Percentiles rank a stretch among this genome's conserved stretches.
phyloP scores from a whole-genome alignment of 2,113 vertebrate species.

The Elgaria multicarinata region DNA sequence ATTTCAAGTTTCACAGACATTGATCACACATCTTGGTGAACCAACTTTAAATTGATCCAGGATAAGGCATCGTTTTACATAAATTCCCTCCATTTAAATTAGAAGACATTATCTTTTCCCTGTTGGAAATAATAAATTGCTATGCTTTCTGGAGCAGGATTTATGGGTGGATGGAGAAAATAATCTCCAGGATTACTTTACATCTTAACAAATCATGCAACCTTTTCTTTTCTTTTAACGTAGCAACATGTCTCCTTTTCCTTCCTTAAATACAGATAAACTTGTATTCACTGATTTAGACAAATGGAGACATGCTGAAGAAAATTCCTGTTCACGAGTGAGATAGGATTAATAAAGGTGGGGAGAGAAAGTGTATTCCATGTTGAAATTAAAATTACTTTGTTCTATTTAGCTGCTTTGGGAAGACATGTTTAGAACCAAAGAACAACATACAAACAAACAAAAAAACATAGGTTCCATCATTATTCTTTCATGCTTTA shows the following conservation, averaged over 20 bases:
- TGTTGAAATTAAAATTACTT: not conserved
- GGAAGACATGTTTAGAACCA: not conserved
- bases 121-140: not conserved
- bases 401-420: not conserved
- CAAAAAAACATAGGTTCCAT: not conserved
- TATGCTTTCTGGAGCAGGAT: not conserved
- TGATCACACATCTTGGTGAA: not conserved
- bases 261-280: not conserved
- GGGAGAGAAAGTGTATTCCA: not conserved
- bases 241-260: not conserved
- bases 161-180: not conserved
- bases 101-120: not conserved
- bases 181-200: not conserved
- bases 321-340: not conserved
- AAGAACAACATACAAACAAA: not conserved
- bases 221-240: not conserved
- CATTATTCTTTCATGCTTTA: not conserved
- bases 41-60: not conserved
- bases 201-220: not conserved
- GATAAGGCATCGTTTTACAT: not conserved
- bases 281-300: not conserved
- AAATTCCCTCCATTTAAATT: not conserved
- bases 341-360: not conserved
- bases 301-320: not conserved
- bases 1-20: not conserved